Evolutionary conservation across 2,113 vertebrate genomes (phyloP).

Genomic region (Antigone vipio): DNA sequence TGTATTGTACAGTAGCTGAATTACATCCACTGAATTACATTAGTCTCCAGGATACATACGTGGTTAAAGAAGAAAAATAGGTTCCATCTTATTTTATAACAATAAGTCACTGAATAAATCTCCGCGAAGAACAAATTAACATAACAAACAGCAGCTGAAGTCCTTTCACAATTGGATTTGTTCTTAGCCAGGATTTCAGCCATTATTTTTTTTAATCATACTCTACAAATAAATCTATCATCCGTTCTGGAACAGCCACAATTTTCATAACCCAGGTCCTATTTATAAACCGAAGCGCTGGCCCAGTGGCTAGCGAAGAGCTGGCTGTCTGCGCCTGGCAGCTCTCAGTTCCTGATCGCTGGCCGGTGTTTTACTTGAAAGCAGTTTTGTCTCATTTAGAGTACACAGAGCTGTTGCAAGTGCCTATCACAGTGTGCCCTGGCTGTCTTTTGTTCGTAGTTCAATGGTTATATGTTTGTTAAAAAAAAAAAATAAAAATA

Average conservation of each 20-base stretch:
- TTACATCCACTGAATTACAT: neutral
- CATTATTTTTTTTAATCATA: neutral
- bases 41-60: neutral
- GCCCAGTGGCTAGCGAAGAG: neutral
- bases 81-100: slow-evolving; percentile 4
- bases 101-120: neutral
- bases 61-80: neutral
- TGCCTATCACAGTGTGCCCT: slow-evolving; percentile 18
- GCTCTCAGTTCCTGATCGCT: neutral
- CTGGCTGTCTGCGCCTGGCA: neutral
- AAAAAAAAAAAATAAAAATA: neutral
- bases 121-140: neutral
- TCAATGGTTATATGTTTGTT: neutral
- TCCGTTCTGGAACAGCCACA: neutral
- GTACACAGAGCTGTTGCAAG: neutral
- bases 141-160: slow-evolving; percentile 5
- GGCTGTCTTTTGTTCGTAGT: neutral
- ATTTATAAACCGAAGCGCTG: neutral
- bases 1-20: neutral
- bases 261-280: neutral
- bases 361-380: neutral
- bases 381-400: neutral
- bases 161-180: neutral
- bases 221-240: neutral
- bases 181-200: neutral